phyloP scores from a whole-genome alignment of 2,888 invertebrate genomes.

The Drosophila bunnanda region DNA sequence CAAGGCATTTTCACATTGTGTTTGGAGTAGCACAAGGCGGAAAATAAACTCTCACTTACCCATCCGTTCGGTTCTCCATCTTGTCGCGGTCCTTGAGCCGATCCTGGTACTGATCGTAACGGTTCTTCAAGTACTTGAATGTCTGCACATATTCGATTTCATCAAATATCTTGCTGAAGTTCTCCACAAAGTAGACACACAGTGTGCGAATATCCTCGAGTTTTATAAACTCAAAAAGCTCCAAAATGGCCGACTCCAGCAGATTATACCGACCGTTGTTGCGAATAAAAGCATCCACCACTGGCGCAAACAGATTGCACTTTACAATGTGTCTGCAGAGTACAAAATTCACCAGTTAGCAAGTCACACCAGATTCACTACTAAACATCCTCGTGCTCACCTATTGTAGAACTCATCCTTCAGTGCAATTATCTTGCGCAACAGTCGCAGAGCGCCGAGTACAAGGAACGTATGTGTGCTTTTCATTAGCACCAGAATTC shows the following conservation, averaged over 20 bases:
- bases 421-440: constrained; percentile 97
- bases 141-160: constrained; percentile 99
- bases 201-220: constrained; percentile 95
- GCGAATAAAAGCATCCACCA: constrained; percentile 97
- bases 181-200: constrained; percentile 97
- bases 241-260: constrained; percentile 98
- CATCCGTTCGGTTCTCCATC: constrained; percentile 86
- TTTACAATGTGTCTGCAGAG: constrained; percentile 93
- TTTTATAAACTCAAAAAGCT: constrained; percentile 99
- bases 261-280: constrained; percentile 99
- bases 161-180: constrained; percentile 96
- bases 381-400: constrained; percentile 50
- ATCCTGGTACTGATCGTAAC: constrained; percentile 96
- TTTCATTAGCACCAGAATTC: constrained; percentile 97
- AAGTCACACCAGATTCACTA: background rate
- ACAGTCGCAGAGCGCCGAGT: constrained; percentile 97
- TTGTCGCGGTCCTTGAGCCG: constrained; percentile 94
- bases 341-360: background rate
- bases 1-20: constrained; percentile 6
- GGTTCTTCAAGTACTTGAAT: constrained; percentile 94
- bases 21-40: background rate
- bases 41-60: constrained; percentile 85
- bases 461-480: constrained; percentile 99
- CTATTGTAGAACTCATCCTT: constrained; percentile 99
- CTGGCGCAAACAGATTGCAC: constrained; percentile 97